Percentiles rank a stretch among this genome's conserved stretches.
Conservation (phyloP, 2,888 invertebrate species). For the Portevinia maculata region DNA sequence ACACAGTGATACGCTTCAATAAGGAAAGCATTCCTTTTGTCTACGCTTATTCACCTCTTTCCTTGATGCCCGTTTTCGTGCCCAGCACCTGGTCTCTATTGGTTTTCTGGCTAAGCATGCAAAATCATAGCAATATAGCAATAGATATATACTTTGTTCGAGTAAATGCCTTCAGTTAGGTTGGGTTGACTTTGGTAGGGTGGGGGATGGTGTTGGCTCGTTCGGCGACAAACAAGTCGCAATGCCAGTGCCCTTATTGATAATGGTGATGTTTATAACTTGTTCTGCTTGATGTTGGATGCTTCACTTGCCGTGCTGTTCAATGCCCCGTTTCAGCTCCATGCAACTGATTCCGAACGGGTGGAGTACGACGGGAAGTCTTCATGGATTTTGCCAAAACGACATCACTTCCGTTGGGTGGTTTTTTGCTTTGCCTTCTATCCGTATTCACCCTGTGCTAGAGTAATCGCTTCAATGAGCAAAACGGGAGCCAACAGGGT, state of each 20-base stretch:
- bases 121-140: slow-evolving; percentile 13
- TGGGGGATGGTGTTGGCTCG: slow-evolving; percentile 18
- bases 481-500: slow-evolving; percentile 57
- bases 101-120: slow-evolving; percentile 46
- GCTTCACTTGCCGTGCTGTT: slow-evolving; percentile 7
- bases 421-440: slow-evolving; percentile 14
- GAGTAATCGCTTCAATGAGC: slow-evolving; percentile 63
- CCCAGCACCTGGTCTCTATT: slow-evolving; percentile 2
- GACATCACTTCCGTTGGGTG: slow-evolving; percentile 63
- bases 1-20: slow-evolving; percentile 70
- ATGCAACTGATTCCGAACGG: slow-evolving; percentile 12
- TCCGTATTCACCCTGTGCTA: slow-evolving; percentile 34
- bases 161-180: not conserved
- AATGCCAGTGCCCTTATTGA: slow-evolving; percentile 63
- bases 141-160: not conserved
- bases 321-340: not conserved
- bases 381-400: slow-evolving; percentile 48
- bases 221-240: slow-evolving; percentile 55
- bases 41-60: slow-evolving; percentile 55
- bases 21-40: slow-evolving; percentile 64
- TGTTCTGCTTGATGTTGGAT: slow-evolving; percentile 57
- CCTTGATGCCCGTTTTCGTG: slow-evolving; percentile 26
- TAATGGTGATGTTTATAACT: slow-evolving; percentile 57
- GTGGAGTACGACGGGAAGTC: slow-evolving; percentile 22
- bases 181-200: slow-evolving; percentile 6